Evolutionary conservation across 2,888 invertebrate species (phyloP).

Genomic region (Isoperla grammatica): DNA sequence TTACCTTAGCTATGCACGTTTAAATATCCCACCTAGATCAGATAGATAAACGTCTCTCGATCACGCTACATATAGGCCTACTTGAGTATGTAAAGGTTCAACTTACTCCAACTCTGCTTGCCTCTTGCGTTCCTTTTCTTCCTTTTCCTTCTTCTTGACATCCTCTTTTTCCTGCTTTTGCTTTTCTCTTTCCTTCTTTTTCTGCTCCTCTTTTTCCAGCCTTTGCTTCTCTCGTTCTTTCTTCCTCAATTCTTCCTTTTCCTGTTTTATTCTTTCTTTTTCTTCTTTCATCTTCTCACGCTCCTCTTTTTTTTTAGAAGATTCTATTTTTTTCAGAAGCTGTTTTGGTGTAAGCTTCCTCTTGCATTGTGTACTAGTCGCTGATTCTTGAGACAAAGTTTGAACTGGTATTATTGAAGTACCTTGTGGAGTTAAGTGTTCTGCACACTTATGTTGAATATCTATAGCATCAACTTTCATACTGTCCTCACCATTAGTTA

Average conservation of each 20-base stretch:
- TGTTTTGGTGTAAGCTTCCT: conserved; percentile 13
- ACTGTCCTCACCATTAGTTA: too few relatives aligned
- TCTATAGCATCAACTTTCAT: too few relatives aligned
- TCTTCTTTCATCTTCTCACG: conserved; percentile 48
- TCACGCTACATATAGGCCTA: too few relatives aligned
- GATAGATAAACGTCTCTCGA: too few relatives aligned
- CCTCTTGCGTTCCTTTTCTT: conserved; percentile 40
- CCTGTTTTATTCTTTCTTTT: conserved; percentile 48
- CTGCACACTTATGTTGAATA: too few relatives aligned
- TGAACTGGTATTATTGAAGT: too few relatives aligned
- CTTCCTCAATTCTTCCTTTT: conserved; percentile 51
- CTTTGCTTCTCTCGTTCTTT: conserved; percentile 36
- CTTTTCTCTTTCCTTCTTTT: conserved; percentile 45
- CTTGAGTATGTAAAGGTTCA: too few relatives aligned
- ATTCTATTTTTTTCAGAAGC: neutral
- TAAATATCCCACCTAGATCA: too few relatives aligned
- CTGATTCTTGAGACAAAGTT: too few relatives aligned
- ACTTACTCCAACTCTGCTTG: conserved; percentile 44
- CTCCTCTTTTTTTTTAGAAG: conserved; percentile 39
- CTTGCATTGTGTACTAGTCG: too few relatives aligned
- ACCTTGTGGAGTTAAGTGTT: too few relatives aligned
- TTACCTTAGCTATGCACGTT: too few relatives aligned
- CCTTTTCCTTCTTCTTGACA: conserved; percentile 33
- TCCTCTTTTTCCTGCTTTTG: conserved; percentile 40
- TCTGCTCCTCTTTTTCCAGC: conserved; percentile 42